Conservation (phyloP, 2,797 vertebrate genomes). For the Danio jaintianensis region DNA sequence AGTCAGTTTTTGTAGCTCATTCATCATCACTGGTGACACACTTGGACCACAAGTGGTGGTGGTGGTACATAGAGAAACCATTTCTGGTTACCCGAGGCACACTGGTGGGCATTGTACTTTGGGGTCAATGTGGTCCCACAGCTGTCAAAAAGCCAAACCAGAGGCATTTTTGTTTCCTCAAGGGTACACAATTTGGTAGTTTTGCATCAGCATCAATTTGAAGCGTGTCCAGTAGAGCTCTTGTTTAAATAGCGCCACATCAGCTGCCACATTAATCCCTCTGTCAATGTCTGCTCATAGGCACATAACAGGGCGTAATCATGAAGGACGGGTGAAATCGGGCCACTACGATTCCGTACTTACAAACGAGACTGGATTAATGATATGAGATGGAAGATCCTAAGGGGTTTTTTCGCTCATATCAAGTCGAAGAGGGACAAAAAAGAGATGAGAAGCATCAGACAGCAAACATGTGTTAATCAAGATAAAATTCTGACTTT, state of each 20-base stretch:
- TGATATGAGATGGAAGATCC: constrained; percentile 3
- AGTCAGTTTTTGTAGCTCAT: constrained; percentile 18
- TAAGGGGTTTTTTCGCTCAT: background rate
- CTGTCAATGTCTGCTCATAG: constrained; percentile 12
- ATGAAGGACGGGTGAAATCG: constrained; percentile 25
- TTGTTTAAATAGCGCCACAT: constrained; percentile 22
- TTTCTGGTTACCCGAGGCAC: constrained; percentile 44
- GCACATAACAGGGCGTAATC: background rate
- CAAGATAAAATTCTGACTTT: constrained; percentile 5
- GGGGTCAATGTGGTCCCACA: constrained; percentile 15
- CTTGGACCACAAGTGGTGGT: constrained; percentile 1
- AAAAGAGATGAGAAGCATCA: background rate
- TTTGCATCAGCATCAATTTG: constrained; percentile 4
- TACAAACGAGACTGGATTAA: background rate
- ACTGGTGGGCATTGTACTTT: constrained; percentile 10
- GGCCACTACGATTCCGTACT: background rate
- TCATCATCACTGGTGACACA: constrained; percentile 32
- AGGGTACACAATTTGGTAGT: constrained; percentile 21
- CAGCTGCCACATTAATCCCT: background rate
- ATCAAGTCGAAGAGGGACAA: background rate
- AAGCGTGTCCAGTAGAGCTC: constrained; percentile 10
- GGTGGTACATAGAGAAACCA: background rate
- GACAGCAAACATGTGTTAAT: background rate
- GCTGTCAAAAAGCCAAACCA: constrained; percentile 28
- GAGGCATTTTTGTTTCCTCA: constrained; percentile 16